Evolutionary conservation across 1,140 invertebrate genomes (phyloP).

Genomic region (Mya arenaria): DNA sequence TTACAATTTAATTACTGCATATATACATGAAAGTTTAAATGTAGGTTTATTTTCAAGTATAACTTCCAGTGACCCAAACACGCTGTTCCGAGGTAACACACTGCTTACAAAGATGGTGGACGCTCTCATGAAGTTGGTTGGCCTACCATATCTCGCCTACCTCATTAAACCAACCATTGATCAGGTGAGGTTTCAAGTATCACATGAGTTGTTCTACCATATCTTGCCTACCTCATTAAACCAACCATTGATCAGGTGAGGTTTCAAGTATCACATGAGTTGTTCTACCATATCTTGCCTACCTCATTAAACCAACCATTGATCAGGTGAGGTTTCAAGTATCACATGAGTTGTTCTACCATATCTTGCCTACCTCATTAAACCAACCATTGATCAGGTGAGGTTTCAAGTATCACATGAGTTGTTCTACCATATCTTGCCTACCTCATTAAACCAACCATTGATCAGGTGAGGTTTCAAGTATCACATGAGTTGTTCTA

Average conservation of each 20-base stretch:
- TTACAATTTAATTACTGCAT: background rate
- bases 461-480: background rate
- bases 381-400: background rate
- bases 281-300: background rate
- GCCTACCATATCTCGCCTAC: conserved; percentile 92
- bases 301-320: background rate
- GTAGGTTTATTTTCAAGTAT: background rate
- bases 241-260: conserved; percentile 90
- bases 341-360: background rate
- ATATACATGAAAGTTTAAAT: background rate
- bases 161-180: conserved; percentile 92
- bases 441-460: background rate
- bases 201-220: too few relatives aligned
- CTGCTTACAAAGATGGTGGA: conserved; percentile 97
- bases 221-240: conserved; percentile 92
- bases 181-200: conserved; percentile 86
- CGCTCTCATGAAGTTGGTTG: conserved; percentile 95
- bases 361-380: background rate
- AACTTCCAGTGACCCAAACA: conserved; percentile 90
- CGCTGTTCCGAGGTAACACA: conserved; percentile 96
- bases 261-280: background rate
- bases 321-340: background rate
- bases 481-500: too few relatives aligned
- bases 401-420: background rate
- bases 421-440: background rate